Evolutionary conservation across 1,140 invertebrate genomes (phyloP).

Genomic region (Bacillus rossius): DNA sequence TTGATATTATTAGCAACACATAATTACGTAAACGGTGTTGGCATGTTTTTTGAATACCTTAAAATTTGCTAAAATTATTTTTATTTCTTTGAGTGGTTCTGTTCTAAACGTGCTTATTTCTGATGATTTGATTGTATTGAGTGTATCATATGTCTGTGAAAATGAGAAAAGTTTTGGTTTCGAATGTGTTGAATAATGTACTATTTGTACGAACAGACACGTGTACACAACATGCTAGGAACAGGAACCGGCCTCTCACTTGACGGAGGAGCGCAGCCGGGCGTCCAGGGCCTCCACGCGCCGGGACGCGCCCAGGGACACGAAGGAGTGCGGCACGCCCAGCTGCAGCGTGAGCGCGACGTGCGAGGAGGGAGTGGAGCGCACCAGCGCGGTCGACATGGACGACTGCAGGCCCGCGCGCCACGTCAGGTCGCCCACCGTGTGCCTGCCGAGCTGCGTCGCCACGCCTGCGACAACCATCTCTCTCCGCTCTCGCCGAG

Average conservation of each 20-base stretch:
- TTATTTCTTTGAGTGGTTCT: too few species aligned
- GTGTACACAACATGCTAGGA: conserved; percentile 17
- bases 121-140: too few species aligned
- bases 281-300: conserved; percentile 73
- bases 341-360: conserved; percentile 65
- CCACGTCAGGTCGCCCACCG: conserved; percentile 82
- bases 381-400: conserved; percentile 71
- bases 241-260: too few species aligned
- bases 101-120: too few species aligned
- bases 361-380: conserved; percentile 61
- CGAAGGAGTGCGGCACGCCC: conserved; percentile 73
- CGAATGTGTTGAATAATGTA: neutral
- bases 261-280: conserved; percentile 66
- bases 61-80: too few species aligned
- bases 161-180: too few species aligned
- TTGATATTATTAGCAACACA: too few species aligned
- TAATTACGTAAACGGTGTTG: too few species aligned
- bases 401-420: conserved; percentile 65
- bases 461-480: conserved; percentile 57
- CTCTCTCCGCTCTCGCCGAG: too few species aligned
- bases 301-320: conserved; percentile 66
- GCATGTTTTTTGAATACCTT: too few species aligned
- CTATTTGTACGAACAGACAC: neutral
- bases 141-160: too few species aligned
- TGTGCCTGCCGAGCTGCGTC: conserved; percentile 77